phyloP scores from a whole-genome alignment of 1,140 invertebrate genomes.

The Leptopilina boulardi region DNA sequence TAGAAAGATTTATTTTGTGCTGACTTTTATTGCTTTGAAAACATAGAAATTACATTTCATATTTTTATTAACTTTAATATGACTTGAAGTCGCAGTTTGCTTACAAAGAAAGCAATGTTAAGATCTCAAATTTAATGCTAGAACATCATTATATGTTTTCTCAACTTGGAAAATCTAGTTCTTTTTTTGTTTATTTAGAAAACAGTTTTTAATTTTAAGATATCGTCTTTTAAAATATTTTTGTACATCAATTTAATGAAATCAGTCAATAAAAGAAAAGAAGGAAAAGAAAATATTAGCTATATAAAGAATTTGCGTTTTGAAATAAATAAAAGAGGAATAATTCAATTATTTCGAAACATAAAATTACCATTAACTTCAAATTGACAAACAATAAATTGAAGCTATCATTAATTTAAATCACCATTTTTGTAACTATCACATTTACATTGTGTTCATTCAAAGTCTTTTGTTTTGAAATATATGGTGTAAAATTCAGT shows the following conservation, averaged over 20 bases:
- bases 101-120: constrained; percentile 8
- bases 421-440: no score
- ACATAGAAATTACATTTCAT: not conserved
- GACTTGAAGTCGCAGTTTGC: not conserved
- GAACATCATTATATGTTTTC: constrained; percentile 6
- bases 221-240: not conserved
- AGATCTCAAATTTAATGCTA: not conserved
- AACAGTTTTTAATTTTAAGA: not conserved
- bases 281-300: no score
- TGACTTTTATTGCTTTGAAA: not conserved
- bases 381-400: no score
- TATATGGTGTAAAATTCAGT: no score
- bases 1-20: not conserved
- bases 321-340: no score
- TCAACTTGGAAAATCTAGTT: not conserved
- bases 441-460: no score
- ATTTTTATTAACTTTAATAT: not conserved
- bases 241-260: not conserved
- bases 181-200: not conserved
- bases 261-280: no score
- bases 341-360: no score
- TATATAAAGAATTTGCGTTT: no score
- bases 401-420: no score
- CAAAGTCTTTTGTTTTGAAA: no score
- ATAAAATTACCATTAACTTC: no score